Base-by-base conservation (phyloP, 2,888 invertebrate genomes). In the Apamea sordens region DNA sequence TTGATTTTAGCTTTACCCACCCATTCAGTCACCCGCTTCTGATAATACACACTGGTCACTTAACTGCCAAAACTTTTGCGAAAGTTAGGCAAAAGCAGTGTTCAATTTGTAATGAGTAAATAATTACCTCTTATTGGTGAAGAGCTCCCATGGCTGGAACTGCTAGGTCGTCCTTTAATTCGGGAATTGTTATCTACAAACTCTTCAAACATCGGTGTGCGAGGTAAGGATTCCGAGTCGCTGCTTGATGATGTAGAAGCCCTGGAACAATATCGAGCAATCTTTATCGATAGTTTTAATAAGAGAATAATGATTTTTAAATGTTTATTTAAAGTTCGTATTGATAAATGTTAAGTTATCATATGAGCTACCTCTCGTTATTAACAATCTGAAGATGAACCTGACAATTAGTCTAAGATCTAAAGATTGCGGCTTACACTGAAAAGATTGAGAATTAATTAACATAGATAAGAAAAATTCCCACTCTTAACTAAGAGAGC, bases 131-230 rank as follows among this genome's bases (percentile, higher is more conserved):
- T 91, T 47, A 95, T 93, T 13, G 96, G 95, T 5, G 96, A 96
- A 18, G 92, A 83, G 78, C 93, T 94, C 24, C 93, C 92, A 76
- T 94, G 95, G 65, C 92, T 93, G 0, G 94, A 94, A 77, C 93
- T 91, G 82, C 93, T 89, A 10, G 91, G 93, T 6, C 94, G 93
- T 1, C 90, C 89, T 61, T 94, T 71, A 41, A 71, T 91, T 11
- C 95, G 91, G 2, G 91, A 90, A 76, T 65, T 91, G 79, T 90
- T 93, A 50, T 96, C 96, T 0, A 96, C 87, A 78, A 97, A 97
- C 85, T 97, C 96, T 83, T 97, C 97, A 67, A 97, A 97, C 86
- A 96, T 95, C 0, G 97, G 97, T 32, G 97, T 97, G 0, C 95
- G 94, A 8, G 97, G 97, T 32, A 97, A 85, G 1, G 96, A 97